Evolutionary conservation across 2,888 invertebrate genomes (phyloP).

Genomic region (Meandrusa payeni): DNA sequence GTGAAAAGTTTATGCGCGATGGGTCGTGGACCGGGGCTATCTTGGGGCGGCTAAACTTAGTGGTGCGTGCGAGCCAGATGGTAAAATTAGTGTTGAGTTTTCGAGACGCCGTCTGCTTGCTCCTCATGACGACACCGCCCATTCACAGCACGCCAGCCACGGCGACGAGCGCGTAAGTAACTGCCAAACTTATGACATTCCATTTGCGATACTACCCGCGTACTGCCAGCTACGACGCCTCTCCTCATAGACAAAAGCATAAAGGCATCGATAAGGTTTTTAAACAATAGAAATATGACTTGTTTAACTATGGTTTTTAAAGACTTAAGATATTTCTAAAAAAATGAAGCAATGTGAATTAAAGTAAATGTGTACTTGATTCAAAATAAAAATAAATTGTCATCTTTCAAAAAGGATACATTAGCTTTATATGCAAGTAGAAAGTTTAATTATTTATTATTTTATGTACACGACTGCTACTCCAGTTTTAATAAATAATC

Average conservation of each 20-base stretch:
- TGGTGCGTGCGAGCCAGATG: slow-evolving; percentile 78
- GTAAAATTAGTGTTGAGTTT: slow-evolving; percentile 76
- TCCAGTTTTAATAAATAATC: no score
- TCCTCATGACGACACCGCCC: slow-evolving; percentile 73
- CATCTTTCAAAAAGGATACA: no score
- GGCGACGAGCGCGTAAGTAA: slow-evolving; percentile 53
- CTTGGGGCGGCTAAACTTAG: slow-evolving; percentile 82
- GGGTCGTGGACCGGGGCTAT: slow-evolving; percentile 81
- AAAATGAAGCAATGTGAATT: no score
- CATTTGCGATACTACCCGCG: slow-evolving; percentile 61
- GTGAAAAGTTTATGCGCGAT: slow-evolving; percentile 81
- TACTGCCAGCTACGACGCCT: slow-evolving; percentile 49
- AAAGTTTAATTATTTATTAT: no score
- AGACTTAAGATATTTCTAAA: no score
- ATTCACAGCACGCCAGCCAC: slow-evolving; percentile 61
- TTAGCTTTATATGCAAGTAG: no score
- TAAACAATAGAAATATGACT: no score
- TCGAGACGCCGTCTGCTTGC: slow-evolving; percentile 74
- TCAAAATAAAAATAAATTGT: no score
- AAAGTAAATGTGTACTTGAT: no score
- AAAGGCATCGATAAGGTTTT: no score
- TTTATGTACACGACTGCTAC: no score
- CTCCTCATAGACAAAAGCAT: slow-evolving; percentile 23
- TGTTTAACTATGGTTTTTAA: no score
- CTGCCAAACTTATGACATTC: slow-evolving; percentile 79